Evolutionary conservation across 2,888 invertebrate species (phyloP).

Genomic region (Tenthredo distinguenda): DNA sequence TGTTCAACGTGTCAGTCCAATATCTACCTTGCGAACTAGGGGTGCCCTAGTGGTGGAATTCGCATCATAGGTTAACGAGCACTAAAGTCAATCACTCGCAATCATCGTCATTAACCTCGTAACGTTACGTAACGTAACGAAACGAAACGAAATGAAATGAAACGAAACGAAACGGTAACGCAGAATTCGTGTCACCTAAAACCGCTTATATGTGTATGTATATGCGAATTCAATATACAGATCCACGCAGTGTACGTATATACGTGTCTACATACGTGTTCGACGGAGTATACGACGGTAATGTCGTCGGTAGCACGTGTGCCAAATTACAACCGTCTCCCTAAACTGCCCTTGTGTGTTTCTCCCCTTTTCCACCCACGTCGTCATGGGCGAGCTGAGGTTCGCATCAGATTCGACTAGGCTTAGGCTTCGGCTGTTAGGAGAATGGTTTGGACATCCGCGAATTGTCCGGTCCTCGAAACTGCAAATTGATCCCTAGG

Average conservation of each 20-base stretch:
- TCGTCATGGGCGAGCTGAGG: neutral
- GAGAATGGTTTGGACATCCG: neutral
- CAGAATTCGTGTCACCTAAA: neutral
- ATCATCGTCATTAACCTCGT: slow-evolving; percentile 15
- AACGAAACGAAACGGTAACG: neutral
- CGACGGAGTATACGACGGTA: neutral
- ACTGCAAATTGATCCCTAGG: slow-evolving; percentile 24
- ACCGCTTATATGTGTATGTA: neutral
- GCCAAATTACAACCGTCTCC: slow-evolving; percentile 33
- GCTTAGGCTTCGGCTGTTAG: slow-evolving; percentile 18
- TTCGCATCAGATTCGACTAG: neutral
- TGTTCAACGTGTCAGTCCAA: slow-evolving; percentile 17
- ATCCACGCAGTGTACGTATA: neutral
- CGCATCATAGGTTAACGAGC: slow-evolving; percentile 39
- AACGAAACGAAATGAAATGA: neutral
- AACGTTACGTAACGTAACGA: neutral
- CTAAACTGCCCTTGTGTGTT: neutral
- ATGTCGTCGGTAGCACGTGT: slow-evolving; percentile 47
- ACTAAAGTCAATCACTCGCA: slow-evolving; percentile 37
- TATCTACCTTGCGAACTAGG: slow-evolving; percentile 5
- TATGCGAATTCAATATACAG: neutral
- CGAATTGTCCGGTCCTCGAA: neutral
- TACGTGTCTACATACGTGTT: neutral
- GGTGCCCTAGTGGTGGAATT: slow-evolving; percentile 10
- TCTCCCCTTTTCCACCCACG: neutral